Conservation (phyloP, 2,797 vertebrate genomes). For the Brotula barbata region DNA sequence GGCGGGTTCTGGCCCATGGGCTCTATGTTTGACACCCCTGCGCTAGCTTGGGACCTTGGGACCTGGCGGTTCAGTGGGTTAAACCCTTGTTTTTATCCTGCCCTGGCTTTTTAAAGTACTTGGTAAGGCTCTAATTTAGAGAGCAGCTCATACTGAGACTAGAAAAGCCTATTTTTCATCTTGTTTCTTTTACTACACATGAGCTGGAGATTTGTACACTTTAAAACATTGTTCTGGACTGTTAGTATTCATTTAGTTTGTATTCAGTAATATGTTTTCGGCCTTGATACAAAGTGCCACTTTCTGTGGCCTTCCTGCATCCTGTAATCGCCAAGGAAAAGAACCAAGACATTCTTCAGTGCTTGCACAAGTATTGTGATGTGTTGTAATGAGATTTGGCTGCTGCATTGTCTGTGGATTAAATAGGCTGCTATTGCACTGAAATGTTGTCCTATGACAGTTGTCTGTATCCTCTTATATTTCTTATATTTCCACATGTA, state of each 20-base stretch:
- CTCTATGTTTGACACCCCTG: too few species aligned
- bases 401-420: slow-evolving; percentile 51
- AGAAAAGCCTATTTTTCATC: too few species aligned
- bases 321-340: background rate
- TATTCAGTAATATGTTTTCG: slow-evolving; percentile 25
- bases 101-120: slow-evolving; percentile 32
- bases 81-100: slow-evolving; percentile 20
- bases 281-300: slow-evolving; percentile 5
- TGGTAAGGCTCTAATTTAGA: slow-evolving; percentile 8
- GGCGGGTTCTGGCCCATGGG: too few species aligned
- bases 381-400: slow-evolving; percentile 55
- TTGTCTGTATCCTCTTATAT: slow-evolving; percentile 40
- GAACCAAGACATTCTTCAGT: slow-evolving; percentile 19
- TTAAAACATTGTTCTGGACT: background rate
- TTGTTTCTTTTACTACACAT: too few species aligned
- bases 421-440: slow-evolving; percentile 38
- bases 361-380: slow-evolving; percentile 24
- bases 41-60: background rate
- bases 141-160: too few species aligned
- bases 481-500: slow-evolving; percentile 36
- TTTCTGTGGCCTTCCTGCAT: slow-evolving; percentile 3
- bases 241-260: slow-evolving; percentile 1
- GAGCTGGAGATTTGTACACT: too few species aligned
- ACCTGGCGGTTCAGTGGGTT: slow-evolving; percentile 24
- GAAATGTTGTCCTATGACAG: slow-evolving; percentile 39